phyloP scores from a whole-genome alignment of 1,140 invertebrate genomes.

The Papilio glaucus region DNA sequence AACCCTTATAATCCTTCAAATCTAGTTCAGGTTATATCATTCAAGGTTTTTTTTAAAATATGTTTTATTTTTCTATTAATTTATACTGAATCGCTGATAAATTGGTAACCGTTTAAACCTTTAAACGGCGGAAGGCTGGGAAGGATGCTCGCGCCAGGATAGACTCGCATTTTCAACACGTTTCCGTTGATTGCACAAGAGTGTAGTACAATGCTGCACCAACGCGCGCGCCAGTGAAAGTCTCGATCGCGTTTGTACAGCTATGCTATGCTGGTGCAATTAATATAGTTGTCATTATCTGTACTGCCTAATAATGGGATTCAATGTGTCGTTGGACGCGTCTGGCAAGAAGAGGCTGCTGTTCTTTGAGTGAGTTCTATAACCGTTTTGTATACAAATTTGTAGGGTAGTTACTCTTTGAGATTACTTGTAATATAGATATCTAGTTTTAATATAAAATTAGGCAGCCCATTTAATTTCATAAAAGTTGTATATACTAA shows the following conservation, averaged over 20 bases:
- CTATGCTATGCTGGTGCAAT: slow-evolving; percentile 37
- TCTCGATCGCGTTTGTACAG: slow-evolving; percentile 41
- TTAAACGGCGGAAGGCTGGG: slow-evolving; percentile 44
- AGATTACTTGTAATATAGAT: no score
- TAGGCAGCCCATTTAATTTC: no score
- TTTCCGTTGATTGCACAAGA: slow-evolving; percentile 67
- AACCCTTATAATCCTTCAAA: no score
- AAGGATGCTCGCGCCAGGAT: slow-evolving; percentile 57
- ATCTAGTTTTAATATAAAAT: no score
- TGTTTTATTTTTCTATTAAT: neutral
- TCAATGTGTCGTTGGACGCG: slow-evolving; percentile 30
- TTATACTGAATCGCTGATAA: slow-evolving; percentile 10
- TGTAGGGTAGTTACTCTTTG: no score
- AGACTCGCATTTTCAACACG: slow-evolving; percentile 58
- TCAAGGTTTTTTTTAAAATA: no score
- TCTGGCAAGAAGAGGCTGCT: slow-evolving; percentile 25
- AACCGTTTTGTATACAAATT: neutral
- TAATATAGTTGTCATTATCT: slow-evolving; percentile 26
- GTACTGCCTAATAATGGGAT: slow-evolving; percentile 42
- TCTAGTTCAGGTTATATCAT: no score
- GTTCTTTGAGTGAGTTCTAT: slow-evolving; percentile 27
- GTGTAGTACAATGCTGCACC: slow-evolving; percentile 38
- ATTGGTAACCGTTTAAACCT: slow-evolving; percentile 24
- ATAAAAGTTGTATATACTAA: no score
- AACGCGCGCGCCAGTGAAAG: slow-evolving; percentile 63